These are phyloP conservation scores for Polyergus mexicanus DNA, from an alignment of 1,140 invertebrate species.

Conservation along the genomic window DNA sequence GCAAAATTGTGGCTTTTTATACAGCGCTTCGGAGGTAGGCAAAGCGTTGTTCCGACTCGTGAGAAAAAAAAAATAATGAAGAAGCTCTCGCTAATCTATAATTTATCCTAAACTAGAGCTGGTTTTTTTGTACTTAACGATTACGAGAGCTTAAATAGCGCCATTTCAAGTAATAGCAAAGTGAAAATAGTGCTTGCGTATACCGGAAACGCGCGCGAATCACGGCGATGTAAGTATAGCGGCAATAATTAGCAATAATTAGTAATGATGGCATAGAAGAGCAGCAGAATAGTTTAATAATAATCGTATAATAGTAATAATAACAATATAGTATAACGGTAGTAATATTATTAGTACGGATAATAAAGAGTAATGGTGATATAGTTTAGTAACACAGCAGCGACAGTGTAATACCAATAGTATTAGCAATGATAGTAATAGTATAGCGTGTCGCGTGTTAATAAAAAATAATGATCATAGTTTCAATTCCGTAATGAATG, in stretches of 20 bases:
- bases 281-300: constrained; percentile 51
- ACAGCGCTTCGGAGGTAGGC: constrained; percentile 53
- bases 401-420: constrained; percentile 41
- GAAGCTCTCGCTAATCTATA: constrained; percentile 13
- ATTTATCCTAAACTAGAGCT: constrained; percentile 46
- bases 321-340: constrained; percentile 30
- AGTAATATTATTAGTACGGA: constrained; percentile 53
- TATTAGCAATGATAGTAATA: constrained; percentile 15
- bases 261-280: constrained; percentile 55
- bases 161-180: constrained; percentile 43
- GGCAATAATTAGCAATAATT: constrained; percentile 37
- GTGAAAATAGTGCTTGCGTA: constrained; percentile 47
- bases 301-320: constrained; percentile 40
- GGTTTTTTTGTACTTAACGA: constrained; percentile 57
- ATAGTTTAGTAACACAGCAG: constrained; percentile 53
- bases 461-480: constrained; percentile 30
- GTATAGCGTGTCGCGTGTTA: constrained; percentile 1
- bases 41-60: constrained; percentile 52
- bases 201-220: constrained; percentile 12
- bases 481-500: constrained; percentile 46
- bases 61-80: not conserved
- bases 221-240: constrained; percentile 49
- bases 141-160: constrained; percentile 54
- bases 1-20: constrained; percentile 25
- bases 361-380: constrained; percentile 54